phyloP scores from a whole-genome alignment of 2,797 vertebrate species.

The Coccyzus lansbergi region DNA sequence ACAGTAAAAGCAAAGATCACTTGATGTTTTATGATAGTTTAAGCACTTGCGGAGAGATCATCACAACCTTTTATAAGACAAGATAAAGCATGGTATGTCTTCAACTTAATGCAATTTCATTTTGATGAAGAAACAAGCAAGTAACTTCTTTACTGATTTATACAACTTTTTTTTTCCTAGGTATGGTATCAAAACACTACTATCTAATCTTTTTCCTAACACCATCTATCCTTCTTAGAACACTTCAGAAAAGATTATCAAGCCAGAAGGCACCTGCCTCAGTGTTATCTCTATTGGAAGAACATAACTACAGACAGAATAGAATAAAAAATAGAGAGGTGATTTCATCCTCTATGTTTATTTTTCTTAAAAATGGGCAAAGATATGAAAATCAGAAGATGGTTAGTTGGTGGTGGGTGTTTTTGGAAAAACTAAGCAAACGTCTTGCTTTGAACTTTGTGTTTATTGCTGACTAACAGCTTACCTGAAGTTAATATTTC shows the following conservation, averaged over 20 bases:
- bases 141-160: neutral
- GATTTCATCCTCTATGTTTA: neutral
- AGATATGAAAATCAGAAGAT: neutral
- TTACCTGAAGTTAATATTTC: constrained; percentile 7
- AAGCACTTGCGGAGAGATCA: neutral
- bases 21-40: neutral
- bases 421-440: constrained; percentile 24
- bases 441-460: neutral
- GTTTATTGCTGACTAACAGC: neutral
- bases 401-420: neutral
- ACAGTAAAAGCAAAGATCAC: neutral
- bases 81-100: neutral
- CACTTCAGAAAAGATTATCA: neutral
- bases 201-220: neutral
- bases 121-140: neutral
- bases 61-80: neutral
- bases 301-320: neutral
- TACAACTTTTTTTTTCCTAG: neutral
- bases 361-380: constrained; percentile 14
- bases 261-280: neutral
- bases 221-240: neutral
- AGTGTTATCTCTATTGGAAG: neutral
- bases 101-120: neutral
- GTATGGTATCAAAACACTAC: neutral
- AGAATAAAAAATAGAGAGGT: neutral